Evolutionary conservation across 2,797 vertebrate species (phyloP), one percentile per base, ranked within the genome.

Genomic region (Hoplostethus atlanticus): DNA sequence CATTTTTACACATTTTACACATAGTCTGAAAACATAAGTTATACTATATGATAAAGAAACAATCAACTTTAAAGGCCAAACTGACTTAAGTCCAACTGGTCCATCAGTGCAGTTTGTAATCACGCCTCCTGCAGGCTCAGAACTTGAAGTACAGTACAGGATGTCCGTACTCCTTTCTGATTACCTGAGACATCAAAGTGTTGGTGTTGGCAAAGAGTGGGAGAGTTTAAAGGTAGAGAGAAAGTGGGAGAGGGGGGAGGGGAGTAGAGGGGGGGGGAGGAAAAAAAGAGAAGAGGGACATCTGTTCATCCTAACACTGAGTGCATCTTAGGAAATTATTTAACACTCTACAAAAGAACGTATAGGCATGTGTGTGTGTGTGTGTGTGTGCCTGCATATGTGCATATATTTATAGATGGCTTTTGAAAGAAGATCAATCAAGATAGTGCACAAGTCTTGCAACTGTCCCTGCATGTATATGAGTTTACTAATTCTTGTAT

Each of bases 121-220:
- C 0, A 58, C 30, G 0, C 65, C 71, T 17, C 55, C 59, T 80
- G 47, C 42, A 68, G 72, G 72, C 15, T 44, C 16, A 46, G 40
- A 55, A 0, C 21, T 2, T 17, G 4, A 78, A 64, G 17, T 61
- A 12, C 59, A 72, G 2, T n/a, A 63, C n/a, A 52, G 3, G 47
- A 10, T 31, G 15, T 58, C 30, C 17, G 16, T 48, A 21, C 4
- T 50, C 10, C 55, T 40, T 17, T 7, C 0, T 54, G 34, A 34
- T 34, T 15, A 25, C 7, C 10, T 4, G 10, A 53, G 6, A 46
- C 5, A 58, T 6, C 47, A 6, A 59, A 55, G 31, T 31, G 2
- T 25, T 28, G 5, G n/a, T 69, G 52, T 3, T 21, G 25, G 28
- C 46, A 5, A 47, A 25, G 59, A 57, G 5, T 16, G 28, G 34